A percentile compares a stretch with the other conserved stretches of the same genome.
These are phyloP conservation scores for Cataglyphis cursor DNA, from an alignment of 2,888 invertebrate species.

Conservation along the genomic window DNA sequence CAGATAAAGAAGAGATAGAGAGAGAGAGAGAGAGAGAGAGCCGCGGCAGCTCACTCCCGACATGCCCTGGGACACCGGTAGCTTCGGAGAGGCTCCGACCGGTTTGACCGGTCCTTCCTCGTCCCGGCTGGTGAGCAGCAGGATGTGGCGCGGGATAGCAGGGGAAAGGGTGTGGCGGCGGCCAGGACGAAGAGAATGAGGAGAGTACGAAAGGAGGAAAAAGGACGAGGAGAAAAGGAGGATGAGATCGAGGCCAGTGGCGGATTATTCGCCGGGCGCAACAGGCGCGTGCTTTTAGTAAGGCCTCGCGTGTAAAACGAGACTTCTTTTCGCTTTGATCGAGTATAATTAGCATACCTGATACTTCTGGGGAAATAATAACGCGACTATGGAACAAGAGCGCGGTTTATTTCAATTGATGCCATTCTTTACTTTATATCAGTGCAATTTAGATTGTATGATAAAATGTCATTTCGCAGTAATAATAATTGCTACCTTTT, in stretches of 20 bases:
- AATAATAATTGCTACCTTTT: not conserved
- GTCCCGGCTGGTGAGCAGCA: constrained; percentile 49
- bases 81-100: constrained; percentile 51
- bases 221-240: constrained; percentile 44
- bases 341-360: constrained; percentile 41
- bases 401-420: not conserved
- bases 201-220: not conserved
- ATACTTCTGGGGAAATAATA: constrained; percentile 12
- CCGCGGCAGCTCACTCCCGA: constrained; percentile 44
- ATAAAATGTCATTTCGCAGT: not conserved
- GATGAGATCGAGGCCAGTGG: constrained; percentile 47
- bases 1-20: constrained; percentile 48
- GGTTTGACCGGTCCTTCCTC: constrained; percentile 45
- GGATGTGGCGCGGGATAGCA: constrained; percentile 22
- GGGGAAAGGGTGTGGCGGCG: constrained; percentile 51
- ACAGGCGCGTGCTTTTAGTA: constrained; percentile 43
- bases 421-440: not conserved
- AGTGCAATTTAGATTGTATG: not conserved
- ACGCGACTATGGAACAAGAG: not conserved
- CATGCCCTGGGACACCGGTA: constrained; percentile 55
- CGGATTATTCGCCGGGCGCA: constrained; percentile 48
- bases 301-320: constrained; percentile 3
- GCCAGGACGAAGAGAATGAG: constrained; percentile 40
- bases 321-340: not conserved
- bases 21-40: constrained; percentile 46